These are phyloP conservation scores for Vicugna pacos DNA, from an alignment of 2,113 vertebrate genomes.

Conservation along the genomic window DNA sequence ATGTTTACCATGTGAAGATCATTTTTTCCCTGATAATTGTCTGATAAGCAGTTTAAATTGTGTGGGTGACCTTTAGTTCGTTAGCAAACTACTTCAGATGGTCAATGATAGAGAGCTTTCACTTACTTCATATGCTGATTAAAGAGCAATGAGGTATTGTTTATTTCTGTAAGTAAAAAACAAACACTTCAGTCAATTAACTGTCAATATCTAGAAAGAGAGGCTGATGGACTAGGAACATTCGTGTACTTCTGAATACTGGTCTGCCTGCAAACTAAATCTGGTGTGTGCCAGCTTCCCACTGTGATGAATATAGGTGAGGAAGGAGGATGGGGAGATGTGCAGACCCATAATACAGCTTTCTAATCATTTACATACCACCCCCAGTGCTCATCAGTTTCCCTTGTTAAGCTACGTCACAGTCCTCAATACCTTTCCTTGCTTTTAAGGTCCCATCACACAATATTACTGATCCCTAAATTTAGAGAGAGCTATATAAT, in stretches of 20 bases:
- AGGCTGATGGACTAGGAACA: constrained; percentile 19
- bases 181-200: constrained; percentile 64
- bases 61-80: constrained; percentile 40
- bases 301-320: constrained; percentile 66
- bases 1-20: constrained; percentile 59
- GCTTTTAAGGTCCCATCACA: constrained; percentile 57
- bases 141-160: constrained; percentile 66
- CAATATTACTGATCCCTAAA: constrained; percentile 29
- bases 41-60: constrained; percentile 70
- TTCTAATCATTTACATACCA: constrained; percentile 70
- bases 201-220: constrained; percentile 60
- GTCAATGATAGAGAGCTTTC: constrained; percentile 71
- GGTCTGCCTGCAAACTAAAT: constrained; percentile 40
- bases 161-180: constrained; percentile 75
- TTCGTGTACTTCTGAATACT: constrained; percentile 52
- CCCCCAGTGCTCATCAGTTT: constrained; percentile 62
- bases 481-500: constrained; percentile 40
- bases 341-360: constrained; percentile 64
- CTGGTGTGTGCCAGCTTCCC: constrained; percentile 76
- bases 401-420: constrained; percentile 76
- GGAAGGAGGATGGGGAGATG: constrained; percentile 60
- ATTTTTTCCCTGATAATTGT: constrained; percentile 76
- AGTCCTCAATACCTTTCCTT: constrained; percentile 63
- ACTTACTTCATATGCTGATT: constrained; percentile 78
- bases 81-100: constrained; percentile 65